These are phyloP conservation scores for Ectemnius continuus DNA, from an alignment of 2,888 invertebrate genomes.

Conservation along the genomic window DNA sequence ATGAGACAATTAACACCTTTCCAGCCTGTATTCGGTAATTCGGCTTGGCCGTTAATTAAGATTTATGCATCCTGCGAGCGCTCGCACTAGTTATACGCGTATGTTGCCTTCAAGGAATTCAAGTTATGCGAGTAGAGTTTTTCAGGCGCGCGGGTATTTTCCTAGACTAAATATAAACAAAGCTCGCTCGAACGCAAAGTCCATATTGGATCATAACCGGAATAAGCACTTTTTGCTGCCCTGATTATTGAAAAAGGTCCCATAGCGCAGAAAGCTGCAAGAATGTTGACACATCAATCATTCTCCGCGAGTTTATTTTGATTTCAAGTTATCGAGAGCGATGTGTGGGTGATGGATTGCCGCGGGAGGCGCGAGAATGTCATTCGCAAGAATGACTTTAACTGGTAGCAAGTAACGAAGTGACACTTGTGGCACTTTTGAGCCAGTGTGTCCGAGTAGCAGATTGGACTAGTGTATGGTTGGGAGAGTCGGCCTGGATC, in stretches of 20 bases:
- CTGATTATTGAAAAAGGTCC: too few species aligned
- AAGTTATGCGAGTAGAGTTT: neutral
- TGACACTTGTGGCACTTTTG: constrained; percentile 7
- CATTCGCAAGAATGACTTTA: neutral
- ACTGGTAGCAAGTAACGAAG: neutral
- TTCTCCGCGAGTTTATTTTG: neutral
- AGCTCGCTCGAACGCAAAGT: too few species aligned
- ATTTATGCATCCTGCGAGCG: neutral
- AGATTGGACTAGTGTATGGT: constrained; percentile 17
- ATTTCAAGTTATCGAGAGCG: too few species aligned
- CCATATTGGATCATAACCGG: too few species aligned
- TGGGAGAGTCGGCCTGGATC: constrained; percentile 14
- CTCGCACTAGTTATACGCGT: neutral
- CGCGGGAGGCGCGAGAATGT: neutral
- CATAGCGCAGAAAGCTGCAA: too few species aligned
- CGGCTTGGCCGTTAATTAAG: constrained; percentile 2
- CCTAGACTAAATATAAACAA: too few species aligned
- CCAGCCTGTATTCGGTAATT: neutral
- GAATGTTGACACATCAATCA: neutral
- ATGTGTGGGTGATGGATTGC: too few species aligned
- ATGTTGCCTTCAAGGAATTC: neutral
- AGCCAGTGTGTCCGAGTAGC: neutral
- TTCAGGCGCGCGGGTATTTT: neutral
- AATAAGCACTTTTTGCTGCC: too few species aligned
- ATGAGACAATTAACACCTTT: constrained; percentile 7